A percentile compares a stretch with the other conserved stretches of the same genome.
phyloP scores from a whole-genome alignment of 2,797 vertebrate species.

The Hafferia zeledoni region DNA sequence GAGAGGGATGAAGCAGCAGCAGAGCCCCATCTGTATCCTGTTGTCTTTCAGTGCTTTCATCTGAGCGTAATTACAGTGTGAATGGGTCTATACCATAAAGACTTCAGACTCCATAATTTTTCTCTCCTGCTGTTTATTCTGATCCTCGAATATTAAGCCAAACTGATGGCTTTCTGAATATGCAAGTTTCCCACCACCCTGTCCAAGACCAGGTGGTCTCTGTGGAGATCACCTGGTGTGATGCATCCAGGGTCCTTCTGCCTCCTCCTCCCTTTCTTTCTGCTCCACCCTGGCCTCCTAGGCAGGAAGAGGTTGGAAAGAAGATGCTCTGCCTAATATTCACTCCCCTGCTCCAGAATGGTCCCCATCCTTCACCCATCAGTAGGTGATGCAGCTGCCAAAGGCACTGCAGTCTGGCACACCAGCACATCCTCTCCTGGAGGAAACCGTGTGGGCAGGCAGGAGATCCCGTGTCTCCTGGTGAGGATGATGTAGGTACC shows the following conservation, averaged over 20 bases:
- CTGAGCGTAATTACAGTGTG: not conserved
- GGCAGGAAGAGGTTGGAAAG: not conserved
- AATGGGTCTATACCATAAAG: not conserved
- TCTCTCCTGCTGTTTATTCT: not conserved
- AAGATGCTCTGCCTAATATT: not conserved
- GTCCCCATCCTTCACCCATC: not conserved
- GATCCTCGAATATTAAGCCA: not conserved
- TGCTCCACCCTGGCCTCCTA: not conserved
- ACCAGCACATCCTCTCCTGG: not conserved
- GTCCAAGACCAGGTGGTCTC: not conserved
- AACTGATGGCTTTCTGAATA: not conserved
- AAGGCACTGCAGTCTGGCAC: not conserved
- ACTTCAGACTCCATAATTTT: not conserved
- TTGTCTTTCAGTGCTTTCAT: not conserved
- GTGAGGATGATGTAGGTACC: slow-evolving; percentile 24
- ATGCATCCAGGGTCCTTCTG: not conserved
- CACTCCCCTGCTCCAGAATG: not conserved
- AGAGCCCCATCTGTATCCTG: not conserved
- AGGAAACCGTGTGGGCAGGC: not conserved
- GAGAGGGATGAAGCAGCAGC: rapidly evolving
- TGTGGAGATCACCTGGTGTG: not conserved
- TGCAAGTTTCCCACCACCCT: not conserved
- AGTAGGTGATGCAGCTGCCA: not conserved
- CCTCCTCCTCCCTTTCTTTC: not conserved
- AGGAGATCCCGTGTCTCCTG: not conserved